These are phyloP conservation scores for Microplitis deprimator DNA, from an alignment of 2,888 invertebrate genomes.

Conservation along the genomic window DNA sequence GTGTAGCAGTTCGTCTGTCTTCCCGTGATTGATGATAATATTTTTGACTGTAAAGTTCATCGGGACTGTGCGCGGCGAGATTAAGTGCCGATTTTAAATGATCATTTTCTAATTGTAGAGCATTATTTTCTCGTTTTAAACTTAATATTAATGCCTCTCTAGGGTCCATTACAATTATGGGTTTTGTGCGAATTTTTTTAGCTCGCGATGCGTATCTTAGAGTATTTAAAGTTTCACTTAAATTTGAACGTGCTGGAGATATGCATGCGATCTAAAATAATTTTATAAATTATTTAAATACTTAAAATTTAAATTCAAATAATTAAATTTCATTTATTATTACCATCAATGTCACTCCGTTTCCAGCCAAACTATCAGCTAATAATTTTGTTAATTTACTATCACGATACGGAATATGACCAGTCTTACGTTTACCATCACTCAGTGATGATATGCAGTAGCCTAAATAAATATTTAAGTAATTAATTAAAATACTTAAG, in stretches of 20 bases:
- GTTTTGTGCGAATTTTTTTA: constrained; percentile 93
- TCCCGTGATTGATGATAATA: constrained; percentile 52
- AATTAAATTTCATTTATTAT: constrained; percentile 50
- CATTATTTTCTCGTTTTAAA: constrained; percentile 88
- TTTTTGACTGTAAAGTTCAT: constrained; percentile 28
- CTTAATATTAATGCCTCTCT: constrained; percentile 92
- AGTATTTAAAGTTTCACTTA: constrained; percentile 91
- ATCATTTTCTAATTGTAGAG: constrained; percentile 89
- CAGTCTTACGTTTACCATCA: constrained; percentile 82
- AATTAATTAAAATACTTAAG: background rate
- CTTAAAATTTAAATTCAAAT: background rate
- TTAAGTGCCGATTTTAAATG: constrained; percentile 85
- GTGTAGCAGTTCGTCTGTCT: constrained; percentile 71
- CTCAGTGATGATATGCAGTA: constrained; percentile 95
- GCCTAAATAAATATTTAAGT: constrained; percentile 73
- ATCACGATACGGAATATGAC: constrained; percentile 95
- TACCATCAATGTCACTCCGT: constrained; percentile 95
- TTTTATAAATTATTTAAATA: background rate
- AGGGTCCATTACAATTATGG: constrained; percentile 95
- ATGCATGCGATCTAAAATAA: constrained; percentile 89
- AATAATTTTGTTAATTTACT: constrained; percentile 94
- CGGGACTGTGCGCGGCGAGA: constrained; percentile 74
- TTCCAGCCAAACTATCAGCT: constrained; percentile 94
- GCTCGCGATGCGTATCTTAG: constrained; percentile 93
- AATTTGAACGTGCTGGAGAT: constrained; percentile 89